Base-by-base conservation (phyloP, 2,797 vertebrate genomes). In the Sebastes variabilis region DNA sequence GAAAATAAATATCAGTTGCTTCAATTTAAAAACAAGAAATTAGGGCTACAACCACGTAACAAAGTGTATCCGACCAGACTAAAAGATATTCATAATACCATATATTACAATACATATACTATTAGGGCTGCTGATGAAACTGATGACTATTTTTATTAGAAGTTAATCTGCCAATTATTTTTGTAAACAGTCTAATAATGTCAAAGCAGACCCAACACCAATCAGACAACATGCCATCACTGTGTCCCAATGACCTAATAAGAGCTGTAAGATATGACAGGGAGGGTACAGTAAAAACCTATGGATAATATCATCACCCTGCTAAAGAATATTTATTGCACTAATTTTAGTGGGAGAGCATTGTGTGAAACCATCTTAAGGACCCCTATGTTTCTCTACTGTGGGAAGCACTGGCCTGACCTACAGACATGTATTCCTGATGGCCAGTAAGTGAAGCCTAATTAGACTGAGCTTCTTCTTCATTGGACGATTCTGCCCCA, bases 381-480 rank as follows among this genome's bases (percentile, higher is more conserved):
- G 34, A 36, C 34, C 34, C 34, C 34, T 36, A 36, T 12, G 27
- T 25, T 34, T 64, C 60, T 64, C 36, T 38, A 58, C 66, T 73
- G 38, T 18, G 25, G 59, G 65, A 82, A 77, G 60, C 87, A 54
- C 65, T 18, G 67, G 42, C 29, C 77, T 86, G 81, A 84, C 75
- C 59, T 74, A 56, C 34, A 85, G 55, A 72, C 66, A 9, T 46
- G 75, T 75, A 78, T 49, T 84, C 59, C 73, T 79, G 36, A 64
- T 78, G 85, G 77, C 81, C 79, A 92, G 5, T 81, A 61, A 77
- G 77, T 82, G 81, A 66, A 88, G 78, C 82, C 79, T 85, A 70
- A 70, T 80, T 79, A 54, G 56, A 69, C 58, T 54, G 85, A 69
- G 81, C 82, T 67, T 38, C 69, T 85, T 36, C 36, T 36, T 64